Conservation (phyloP, 2,797 vertebrate species). For the Poecile montanus region DNA sequence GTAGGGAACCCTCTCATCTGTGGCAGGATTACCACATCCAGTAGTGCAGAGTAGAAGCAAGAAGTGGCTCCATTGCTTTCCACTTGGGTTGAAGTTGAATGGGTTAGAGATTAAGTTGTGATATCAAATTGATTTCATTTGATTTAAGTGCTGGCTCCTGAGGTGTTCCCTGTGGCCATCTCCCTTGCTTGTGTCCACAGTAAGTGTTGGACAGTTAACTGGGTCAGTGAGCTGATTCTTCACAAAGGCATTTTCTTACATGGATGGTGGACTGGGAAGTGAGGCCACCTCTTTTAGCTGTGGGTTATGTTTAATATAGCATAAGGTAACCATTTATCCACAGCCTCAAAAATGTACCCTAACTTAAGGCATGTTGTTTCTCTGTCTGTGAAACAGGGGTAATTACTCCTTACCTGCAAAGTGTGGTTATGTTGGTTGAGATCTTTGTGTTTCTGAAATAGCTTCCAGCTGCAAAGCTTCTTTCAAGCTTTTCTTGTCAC, state of each 20-base stretch:
- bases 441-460: constrained; percentile 17
- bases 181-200: background rate
- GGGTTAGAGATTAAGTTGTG: background rate
- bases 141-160: background rate
- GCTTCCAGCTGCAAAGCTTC: background rate
- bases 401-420: constrained; percentile 9
- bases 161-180: background rate
- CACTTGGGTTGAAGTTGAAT: background rate
- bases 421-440: background rate
- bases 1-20: background rate
- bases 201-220: background rate
- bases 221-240: background rate
- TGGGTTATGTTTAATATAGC: background rate
- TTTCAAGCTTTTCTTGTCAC: background rate
- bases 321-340: background rate
- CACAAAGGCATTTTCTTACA: background rate
- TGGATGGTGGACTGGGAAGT: background rate
- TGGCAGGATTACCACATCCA: background rate
- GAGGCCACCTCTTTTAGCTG: background rate
- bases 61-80: background rate
- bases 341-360: background rate
- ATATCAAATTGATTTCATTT: background rate
- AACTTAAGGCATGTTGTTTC: background rate
- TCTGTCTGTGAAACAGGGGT: background rate
- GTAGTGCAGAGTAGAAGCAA: background rate